These are phyloP conservation scores for Cyprinus carpio DNA, from an alignment of 2,113 vertebrate genomes.

Conservation along the genomic window DNA sequence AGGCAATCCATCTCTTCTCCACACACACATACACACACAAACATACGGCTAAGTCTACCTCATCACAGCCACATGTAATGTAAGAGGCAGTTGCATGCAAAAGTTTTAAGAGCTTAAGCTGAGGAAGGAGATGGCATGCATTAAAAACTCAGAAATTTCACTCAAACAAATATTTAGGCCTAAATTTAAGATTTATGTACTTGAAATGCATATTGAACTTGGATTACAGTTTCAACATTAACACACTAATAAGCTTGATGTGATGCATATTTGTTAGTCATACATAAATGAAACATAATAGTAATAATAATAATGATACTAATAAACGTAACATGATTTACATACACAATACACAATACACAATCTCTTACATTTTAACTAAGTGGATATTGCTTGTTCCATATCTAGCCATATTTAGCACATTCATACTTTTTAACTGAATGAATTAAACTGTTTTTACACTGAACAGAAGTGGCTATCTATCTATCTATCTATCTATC, in stretches of 20 bases:
- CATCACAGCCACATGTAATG: slow-evolving; percentile 16
- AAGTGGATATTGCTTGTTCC: too few relatives aligned
- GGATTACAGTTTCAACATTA: background rate
- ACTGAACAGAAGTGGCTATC: too few relatives aligned
- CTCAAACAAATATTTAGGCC: background rate
- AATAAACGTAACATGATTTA: background rate
- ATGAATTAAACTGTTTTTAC: too few relatives aligned
- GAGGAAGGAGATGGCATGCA: background rate
- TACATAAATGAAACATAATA: background rate
- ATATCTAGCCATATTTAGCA: too few relatives aligned
- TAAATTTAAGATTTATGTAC: background rate
- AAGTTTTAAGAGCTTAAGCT: slow-evolving; percentile 26
- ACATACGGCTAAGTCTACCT: slow-evolving; percentile 23
- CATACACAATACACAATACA: background rate
- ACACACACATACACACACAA: slow-evolving; percentile 33
- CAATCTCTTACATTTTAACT: too few relatives aligned
- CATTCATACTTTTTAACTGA: too few relatives aligned
- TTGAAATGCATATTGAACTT: background rate
- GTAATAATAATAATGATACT: background rate
- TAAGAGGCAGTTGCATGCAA: slow-evolving; percentile 2
- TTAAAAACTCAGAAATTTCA: slow-evolving; percentile 5
- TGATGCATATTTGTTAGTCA: background rate
- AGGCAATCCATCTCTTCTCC: slow-evolving; percentile 63
- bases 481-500: too few relatives aligned
- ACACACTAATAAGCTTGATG: background rate